Conservation (phyloP, 2,888 invertebrate genomes). For the Chironomus tentans region DNA sequence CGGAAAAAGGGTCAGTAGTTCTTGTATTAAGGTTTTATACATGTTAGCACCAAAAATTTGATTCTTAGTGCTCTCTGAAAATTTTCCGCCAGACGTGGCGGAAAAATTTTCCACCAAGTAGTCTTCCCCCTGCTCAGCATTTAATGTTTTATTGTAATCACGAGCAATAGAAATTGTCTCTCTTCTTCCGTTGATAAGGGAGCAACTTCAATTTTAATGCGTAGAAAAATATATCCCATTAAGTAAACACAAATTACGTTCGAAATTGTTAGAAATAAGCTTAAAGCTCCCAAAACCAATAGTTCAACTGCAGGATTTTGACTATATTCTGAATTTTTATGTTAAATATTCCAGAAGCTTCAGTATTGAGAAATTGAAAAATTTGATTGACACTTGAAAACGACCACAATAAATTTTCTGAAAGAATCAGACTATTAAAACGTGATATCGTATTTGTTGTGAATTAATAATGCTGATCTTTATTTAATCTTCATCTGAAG, state of each 20-base stretch:
- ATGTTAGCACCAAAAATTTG: no score
- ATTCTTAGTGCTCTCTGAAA: no score
- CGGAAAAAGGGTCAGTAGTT: no score
- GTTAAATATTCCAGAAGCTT: slow-evolving; percentile 37
- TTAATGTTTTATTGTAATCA: slow-evolving; percentile 46
- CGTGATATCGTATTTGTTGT: no score
- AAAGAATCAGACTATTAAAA: no score
- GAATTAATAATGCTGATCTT: no score
- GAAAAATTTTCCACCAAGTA: no score
- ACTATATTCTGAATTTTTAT: slow-evolving; percentile 47
- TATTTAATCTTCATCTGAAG: no score
- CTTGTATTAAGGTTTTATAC: no score
- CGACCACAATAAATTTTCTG: slow-evolving; percentile 57
- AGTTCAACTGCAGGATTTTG: slow-evolving; percentile 52
- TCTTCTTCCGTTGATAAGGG: slow-evolving; percentile 45
- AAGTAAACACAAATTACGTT: slow-evolving; percentile 66
- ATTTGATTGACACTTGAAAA: slow-evolving; percentile 40
- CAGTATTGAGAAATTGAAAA: slow-evolving; percentile 40
- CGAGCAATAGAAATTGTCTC: slow-evolving; percentile 49
- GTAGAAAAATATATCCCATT: slow-evolving; percentile 57
- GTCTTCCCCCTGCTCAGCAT: no score
- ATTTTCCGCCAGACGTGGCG: no score
- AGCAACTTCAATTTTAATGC: slow-evolving; percentile 52
- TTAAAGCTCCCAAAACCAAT: slow-evolving; percentile 54
- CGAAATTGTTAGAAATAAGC: slow-evolving; percentile 60